Evolutionary conservation across 2,113 vertebrate genomes (phyloP).

Genomic region (Nibea coibor): DNA sequence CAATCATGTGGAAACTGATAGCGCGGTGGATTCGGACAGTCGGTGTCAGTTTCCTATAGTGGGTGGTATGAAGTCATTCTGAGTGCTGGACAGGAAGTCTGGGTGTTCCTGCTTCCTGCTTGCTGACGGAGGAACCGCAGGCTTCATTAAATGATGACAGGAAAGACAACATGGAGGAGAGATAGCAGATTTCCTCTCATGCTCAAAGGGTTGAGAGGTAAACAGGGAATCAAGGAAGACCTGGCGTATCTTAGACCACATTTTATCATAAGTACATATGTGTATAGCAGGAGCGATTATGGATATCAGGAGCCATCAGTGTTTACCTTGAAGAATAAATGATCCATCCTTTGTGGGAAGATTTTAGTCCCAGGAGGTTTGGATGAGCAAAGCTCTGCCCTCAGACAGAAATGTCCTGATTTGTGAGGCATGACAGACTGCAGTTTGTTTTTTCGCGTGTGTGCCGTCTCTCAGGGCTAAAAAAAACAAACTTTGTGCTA

Average conservation of each 20-base stretch:
- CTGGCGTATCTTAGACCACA: neutral
- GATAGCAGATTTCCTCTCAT: slow-evolving; percentile 24
- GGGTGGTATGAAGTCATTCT: neutral
- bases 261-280: neutral
- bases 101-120: slow-evolving; percentile 57
- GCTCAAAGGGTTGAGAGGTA: slow-evolving; percentile 28
- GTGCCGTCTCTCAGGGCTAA: slow-evolving; percentile 45
- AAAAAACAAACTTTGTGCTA: slow-evolving; percentile 25
- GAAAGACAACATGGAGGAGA: slow-evolving; percentile 10
- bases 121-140: slow-evolving; percentile 23
- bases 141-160: slow-evolving; percentile 32
- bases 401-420: slow-evolving; percentile 55
- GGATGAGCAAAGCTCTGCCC: slow-evolving; percentile 48
- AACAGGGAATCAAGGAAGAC: slow-evolving; percentile 22
- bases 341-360: slow-evolving; percentile 34
- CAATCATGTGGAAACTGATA: slow-evolving; percentile 13
- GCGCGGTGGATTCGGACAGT: slow-evolving; percentile 11
- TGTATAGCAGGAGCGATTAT: neutral
- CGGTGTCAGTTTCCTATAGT: slow-evolving; percentile 1
- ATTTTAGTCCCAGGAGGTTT: slow-evolving; percentile 41
- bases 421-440: slow-evolving; percentile 51
- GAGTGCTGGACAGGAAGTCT: slow-evolving; percentile 5
- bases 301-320: neutral
- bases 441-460: slow-evolving; percentile 22
- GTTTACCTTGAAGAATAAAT: slow-evolving; percentile 59